Evolutionary conservation across 92 coral and sea anemone genomes (phyloP).

Genomic region (Siderastrea siderea): DNA sequence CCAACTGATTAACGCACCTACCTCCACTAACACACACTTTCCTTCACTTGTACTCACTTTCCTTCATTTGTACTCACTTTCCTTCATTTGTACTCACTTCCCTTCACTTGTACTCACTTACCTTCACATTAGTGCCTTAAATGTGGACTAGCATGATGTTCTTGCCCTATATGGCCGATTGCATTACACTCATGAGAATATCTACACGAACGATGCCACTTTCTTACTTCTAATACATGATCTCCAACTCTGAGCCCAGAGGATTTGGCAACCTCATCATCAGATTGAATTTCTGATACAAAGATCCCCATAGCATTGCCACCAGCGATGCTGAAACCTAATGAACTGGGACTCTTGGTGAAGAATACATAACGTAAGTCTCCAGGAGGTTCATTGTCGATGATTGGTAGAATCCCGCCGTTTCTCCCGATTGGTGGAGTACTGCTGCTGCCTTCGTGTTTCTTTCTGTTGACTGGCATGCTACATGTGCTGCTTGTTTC

Average conservation of each 20-base stretch:
- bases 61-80: too few relatives aligned
- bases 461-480: constrained; percentile 76
- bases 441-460: constrained; percentile 78
- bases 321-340: constrained; percentile 91
- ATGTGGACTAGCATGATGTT: too few relatives aligned
- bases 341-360: constrained; percentile 80
- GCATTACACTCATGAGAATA: neutral
- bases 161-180: too few relatives aligned
- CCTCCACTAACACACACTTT: too few relatives aligned
- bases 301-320: constrained; percentile 98
- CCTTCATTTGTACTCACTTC: too few relatives aligned
- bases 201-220: neutral
- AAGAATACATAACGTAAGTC: constrained; percentile 88
- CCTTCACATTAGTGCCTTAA: too few relatives aligned
- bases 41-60: too few relatives aligned
- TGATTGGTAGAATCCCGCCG: constrained; percentile 81
- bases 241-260: constrained; percentile 91
- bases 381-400: constrained; percentile 91
- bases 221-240: constrained; percentile 89
- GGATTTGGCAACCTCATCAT: constrained; percentile 61
- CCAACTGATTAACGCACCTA: too few relatives aligned
- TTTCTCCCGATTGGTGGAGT: constrained; percentile 88
- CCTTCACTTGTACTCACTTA: too few relatives aligned
- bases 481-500: constrained; percentile 86
- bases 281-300: constrained; percentile 86